These are phyloP conservation scores for Eretmocerus hayati DNA, from an alignment of 2,888 invertebrate species.

Conservation along the genomic window DNA sequence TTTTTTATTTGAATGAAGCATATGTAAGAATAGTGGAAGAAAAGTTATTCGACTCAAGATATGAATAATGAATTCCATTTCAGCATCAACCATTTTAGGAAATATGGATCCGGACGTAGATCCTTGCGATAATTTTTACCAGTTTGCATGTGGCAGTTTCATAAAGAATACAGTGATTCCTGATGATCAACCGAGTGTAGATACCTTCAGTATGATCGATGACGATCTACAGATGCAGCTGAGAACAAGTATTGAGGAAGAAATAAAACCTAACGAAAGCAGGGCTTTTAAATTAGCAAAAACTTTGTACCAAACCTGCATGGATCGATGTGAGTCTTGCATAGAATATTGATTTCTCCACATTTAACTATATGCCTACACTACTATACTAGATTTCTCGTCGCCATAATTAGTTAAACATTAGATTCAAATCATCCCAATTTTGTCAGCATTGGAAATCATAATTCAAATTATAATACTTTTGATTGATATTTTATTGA, in stretches of 20 bases:
- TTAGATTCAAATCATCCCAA: too few relatives aligned
- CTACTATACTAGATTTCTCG: too few relatives aligned
- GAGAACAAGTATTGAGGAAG: slow-evolving; percentile 62
- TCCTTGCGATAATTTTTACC: slow-evolving; percentile 73
- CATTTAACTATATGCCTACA: too few relatives aligned
- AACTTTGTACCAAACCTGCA: slow-evolving; percentile 76
- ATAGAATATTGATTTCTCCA: too few relatives aligned
- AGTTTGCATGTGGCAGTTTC: slow-evolving; percentile 69
- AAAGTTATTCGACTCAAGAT: too few relatives aligned
- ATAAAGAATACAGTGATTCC: slow-evolving; percentile 63
- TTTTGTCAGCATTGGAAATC: too few relatives aligned
- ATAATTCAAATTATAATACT: too few relatives aligned
- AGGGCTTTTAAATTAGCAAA: slow-evolving; percentile 73
- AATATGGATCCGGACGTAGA: slow-evolving; percentile 65
- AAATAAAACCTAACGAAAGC: slow-evolving; percentile 52
- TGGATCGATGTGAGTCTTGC: slow-evolving; percentile 82
- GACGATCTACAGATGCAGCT: slow-evolving; percentile 72
- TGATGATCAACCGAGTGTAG: slow-evolving; percentile 72
- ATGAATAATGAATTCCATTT: too few relatives aligned
- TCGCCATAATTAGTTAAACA: too few relatives aligned
- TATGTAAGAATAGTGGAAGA: too few relatives aligned
- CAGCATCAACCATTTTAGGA: slow-evolving; percentile 62
- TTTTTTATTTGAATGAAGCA: too few relatives aligned
- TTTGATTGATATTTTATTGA: too few relatives aligned
- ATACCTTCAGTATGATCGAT: slow-evolving; percentile 68